Evolutionary conservation across 2,113 vertebrate genomes (phyloP).

Genomic region (Seriola quinqueradiata): DNA sequence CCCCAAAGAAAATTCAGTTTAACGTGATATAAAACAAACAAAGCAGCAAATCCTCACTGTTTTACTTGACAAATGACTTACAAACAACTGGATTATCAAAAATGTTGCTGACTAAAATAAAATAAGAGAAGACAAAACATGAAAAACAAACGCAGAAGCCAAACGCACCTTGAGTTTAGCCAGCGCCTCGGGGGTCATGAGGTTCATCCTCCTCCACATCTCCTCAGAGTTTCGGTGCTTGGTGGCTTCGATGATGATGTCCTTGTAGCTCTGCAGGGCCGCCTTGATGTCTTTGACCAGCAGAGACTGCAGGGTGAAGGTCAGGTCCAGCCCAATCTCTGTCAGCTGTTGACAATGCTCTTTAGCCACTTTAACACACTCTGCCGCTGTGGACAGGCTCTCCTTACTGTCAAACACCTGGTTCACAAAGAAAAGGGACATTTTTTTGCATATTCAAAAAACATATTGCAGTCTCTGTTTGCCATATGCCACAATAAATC

Average conservation of each 20-base stretch:
- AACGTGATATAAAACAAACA: too few relatives aligned
- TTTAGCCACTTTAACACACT: constrained; percentile 97
- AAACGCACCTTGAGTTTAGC: constrained; percentile 93
- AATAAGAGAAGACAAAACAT: neutral
- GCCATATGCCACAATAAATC: neutral
- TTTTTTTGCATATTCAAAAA: neutral
- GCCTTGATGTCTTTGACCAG: constrained; percentile 95
- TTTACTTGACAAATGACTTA: too few relatives aligned
- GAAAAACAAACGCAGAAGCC: constrained; percentile 14
- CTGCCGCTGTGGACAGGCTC: constrained; percentile 94
- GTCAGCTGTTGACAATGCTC: constrained; percentile 96
- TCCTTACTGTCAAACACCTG: constrained; percentile 97
- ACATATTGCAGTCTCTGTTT: neutral
- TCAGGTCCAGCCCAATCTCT: constrained; percentile 96
- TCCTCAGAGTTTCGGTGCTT: constrained; percentile 99
- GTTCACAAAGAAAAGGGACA: neutral
- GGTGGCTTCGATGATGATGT: constrained; percentile 97
- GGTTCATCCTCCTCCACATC: constrained; percentile 98
- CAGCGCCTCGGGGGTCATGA: constrained; percentile 97
- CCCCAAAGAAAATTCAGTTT: too few relatives aligned
- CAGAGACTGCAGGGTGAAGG: constrained; percentile 94
- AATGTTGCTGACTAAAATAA: too few relatives aligned
- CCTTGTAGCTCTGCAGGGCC: constrained; percentile 94
- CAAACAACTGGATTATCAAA: too few relatives aligned
- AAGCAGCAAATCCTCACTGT: too few relatives aligned